Percentiles rank a stretch among this genome's conserved stretches.
Conservation (phyloP, 2,888 invertebrate species). For the Acleris cristana region DNA sequence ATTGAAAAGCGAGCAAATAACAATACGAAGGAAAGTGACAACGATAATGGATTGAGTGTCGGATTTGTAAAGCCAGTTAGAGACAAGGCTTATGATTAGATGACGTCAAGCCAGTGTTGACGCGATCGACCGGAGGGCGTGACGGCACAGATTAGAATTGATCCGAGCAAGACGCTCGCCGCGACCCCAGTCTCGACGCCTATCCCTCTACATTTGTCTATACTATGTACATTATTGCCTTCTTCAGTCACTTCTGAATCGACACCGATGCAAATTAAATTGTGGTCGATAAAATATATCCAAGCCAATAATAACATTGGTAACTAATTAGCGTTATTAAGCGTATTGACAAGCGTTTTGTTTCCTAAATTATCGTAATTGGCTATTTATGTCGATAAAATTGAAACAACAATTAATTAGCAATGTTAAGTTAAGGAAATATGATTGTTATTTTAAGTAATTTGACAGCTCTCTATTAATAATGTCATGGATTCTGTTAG, state of each 20-base stretch:
- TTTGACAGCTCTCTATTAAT: no score
- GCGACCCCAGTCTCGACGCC: constrained; percentile 54
- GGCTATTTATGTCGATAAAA: constrained; percentile 14
- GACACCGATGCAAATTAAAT: constrained; percentile 45
- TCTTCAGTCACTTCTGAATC: constrained; percentile 70
- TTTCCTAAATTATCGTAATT: constrained; percentile 25
- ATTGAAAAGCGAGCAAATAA: constrained; percentile 7
- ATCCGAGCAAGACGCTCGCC: constrained; percentile 62
- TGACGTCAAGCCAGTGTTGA: constrained; percentile 53
- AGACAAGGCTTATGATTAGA: constrained; percentile 49
- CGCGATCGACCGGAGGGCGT: constrained; percentile 54
- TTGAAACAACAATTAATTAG: background rate
- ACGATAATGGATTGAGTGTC: constrained; percentile 23
- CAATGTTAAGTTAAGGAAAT: constrained; percentile 3
- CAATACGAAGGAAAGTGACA: constrained; percentile 15
- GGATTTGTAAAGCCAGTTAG: constrained; percentile 20
- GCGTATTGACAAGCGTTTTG: constrained; percentile 6
- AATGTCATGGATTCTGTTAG: no score
- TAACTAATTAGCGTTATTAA: constrained; percentile 34
- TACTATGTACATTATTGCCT: constrained; percentile 58
- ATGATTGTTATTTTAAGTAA: background rate
- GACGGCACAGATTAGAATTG: constrained; percentile 72
- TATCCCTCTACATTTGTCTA: constrained; percentile 42
- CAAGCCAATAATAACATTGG: constrained; percentile 20
- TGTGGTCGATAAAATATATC: constrained; percentile 23